phyloP scores from a whole-genome alignment of 1,140 invertebrate genomes.

The Pseudomyrmex flavicornis region DNA sequence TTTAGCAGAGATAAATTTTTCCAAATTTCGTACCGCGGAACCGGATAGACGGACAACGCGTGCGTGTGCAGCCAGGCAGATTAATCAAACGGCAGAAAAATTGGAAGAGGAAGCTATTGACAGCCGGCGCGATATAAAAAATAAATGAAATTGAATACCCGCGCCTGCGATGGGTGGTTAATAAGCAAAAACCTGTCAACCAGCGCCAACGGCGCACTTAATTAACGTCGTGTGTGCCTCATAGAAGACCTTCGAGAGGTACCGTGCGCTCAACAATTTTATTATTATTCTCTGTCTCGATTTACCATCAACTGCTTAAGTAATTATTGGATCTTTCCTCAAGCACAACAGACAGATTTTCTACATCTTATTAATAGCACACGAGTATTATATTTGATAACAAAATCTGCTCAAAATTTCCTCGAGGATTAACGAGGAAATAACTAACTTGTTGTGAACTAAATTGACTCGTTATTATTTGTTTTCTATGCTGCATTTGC shows the following conservation, averaged over 20 bases:
- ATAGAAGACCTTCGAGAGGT: neutral
- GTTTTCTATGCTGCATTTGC: slow-evolving; percentile 1
- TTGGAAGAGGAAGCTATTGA: slow-evolving; percentile 80
- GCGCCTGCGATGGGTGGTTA: slow-evolving; percentile 65
- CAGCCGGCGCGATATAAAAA: slow-evolving; percentile 76
- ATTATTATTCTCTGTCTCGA: slow-evolving; percentile 12
- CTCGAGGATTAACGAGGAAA: neutral
- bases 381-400: neutral
- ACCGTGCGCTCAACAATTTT: slow-evolving; percentile 24
- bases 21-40: slow-evolving; percentile 55
- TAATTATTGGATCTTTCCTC: neutral
- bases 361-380: neutral
- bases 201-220: slow-evolving; percentile 53
- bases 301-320: neutral
- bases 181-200: slow-evolving; percentile 79
- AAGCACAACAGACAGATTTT: neutral
- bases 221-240: slow-evolving; percentile 46
- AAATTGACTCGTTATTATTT: neutral
- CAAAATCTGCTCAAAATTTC: neutral
- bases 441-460: neutral
- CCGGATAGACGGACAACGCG: slow-evolving; percentile 61
- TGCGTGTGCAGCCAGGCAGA: slow-evolving; percentile 65
- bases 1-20: slow-evolving; percentile 63
- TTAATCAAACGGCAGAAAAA: slow-evolving; percentile 81
- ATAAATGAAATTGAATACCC: slow-evolving; percentile 80